phyloP scores from a whole-genome alignment of 2,113 vertebrate species.

The Nasalis larvatus region DNA sequence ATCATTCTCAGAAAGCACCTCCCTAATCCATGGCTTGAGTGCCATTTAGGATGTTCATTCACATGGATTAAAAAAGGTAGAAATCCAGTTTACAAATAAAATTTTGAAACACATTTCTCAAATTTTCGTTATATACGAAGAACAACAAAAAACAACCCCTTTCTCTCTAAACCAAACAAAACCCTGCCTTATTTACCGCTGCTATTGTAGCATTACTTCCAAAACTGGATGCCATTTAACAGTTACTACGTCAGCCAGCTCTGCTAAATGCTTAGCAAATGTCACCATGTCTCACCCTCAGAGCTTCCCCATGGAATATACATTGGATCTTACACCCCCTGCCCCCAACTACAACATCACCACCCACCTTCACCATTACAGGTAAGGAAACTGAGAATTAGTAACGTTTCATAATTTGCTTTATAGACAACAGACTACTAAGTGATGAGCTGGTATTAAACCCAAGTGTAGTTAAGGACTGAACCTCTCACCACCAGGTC shows the following conservation, averaged over 20 bases:
- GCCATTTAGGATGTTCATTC: not conserved
- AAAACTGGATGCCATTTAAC: not conserved
- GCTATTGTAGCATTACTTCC: not conserved
- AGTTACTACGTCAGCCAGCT: not conserved
- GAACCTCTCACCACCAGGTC: not conserved
- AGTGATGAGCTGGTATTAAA: not conserved
- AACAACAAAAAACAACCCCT: not conserved
- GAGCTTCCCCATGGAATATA: not conserved
- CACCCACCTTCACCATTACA: not conserved
- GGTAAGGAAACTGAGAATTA: not conserved
- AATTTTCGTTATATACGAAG: not conserved
- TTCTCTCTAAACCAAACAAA: conserved; percentile 22
- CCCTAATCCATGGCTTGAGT: not conserved
- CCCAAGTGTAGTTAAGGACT: not conserved
- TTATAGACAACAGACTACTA: not conserved
- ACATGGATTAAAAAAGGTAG: not conserved
- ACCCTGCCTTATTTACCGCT: not conserved
- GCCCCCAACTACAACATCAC: not conserved
- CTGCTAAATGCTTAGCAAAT: not conserved
- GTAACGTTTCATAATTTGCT: not conserved
- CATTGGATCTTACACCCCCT: not conserved
- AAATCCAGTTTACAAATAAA: conserved; percentile 19
- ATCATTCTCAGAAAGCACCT: not conserved
- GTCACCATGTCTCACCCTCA: not conserved
- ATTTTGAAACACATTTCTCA: conserved; percentile 16